Conservation (phyloP, 2,797 vertebrate genomes). For the Amniataba percoides region DNA sequence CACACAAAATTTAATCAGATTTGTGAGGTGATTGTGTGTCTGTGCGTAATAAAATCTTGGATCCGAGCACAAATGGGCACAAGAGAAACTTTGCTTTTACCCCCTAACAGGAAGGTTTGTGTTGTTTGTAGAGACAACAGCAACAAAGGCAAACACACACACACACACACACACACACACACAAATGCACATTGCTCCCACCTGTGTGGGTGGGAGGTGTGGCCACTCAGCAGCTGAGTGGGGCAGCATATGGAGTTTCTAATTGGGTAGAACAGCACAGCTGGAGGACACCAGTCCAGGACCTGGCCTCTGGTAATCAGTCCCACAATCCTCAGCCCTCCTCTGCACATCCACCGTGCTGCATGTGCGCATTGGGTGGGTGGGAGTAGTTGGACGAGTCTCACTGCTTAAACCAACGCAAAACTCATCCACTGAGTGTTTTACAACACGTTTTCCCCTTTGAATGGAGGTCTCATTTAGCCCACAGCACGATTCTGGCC, state of each 20-base stretch:
- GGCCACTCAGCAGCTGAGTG: slow-evolving; percentile 78
- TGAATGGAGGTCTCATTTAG: background rate
- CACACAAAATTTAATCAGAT: slow-evolving; percentile 37
- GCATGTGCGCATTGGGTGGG: slow-evolving; percentile 3
- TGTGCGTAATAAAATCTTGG: slow-evolving; percentile 1
- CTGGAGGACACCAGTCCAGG: slow-evolving; percentile 84
- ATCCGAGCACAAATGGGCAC: slow-evolving; percentile 12
- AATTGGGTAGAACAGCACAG: slow-evolving; percentile 90
- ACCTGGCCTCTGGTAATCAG: slow-evolving; percentile 85
- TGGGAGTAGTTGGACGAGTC: background rate
- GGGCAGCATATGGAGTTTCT: slow-evolving; percentile 87
- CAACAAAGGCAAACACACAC: slow-evolving; percentile 32
- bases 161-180: slow-evolving; percentile 9
- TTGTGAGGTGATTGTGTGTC: slow-evolving; percentile 9
- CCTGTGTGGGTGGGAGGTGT: slow-evolving; percentile 78
- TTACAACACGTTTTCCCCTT: background rate
- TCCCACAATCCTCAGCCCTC: slow-evolving; percentile 74
- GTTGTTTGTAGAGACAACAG: slow-evolving; percentile 33
- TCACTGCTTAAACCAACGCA: slow-evolving; percentile 23
- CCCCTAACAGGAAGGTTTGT: slow-evolving; percentile 20
- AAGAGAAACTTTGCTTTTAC: slow-evolving; percentile 44
- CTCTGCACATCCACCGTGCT: slow-evolving; percentile 46
- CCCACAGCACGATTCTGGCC: background rate
- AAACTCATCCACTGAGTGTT: slow-evolving; percentile 15
- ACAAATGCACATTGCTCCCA: slow-evolving; percentile 57